phyloP scores from a whole-genome alignment of 2,888 invertebrate genomes.

The Ceramica pisi region DNA sequence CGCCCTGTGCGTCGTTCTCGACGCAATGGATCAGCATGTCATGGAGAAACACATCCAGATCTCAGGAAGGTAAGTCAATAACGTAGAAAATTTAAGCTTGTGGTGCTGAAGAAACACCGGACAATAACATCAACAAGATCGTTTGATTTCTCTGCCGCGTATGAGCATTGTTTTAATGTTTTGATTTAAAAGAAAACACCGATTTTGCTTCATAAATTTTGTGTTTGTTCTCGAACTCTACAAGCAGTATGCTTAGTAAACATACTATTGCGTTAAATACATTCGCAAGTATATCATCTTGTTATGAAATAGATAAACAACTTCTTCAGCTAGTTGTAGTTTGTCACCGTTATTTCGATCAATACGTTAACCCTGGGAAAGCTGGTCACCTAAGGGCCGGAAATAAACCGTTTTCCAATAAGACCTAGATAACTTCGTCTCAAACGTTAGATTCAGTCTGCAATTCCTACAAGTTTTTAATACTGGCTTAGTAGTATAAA shows the following conservation, averaged over 20 bases:
- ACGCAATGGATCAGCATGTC: constrained; percentile 97
- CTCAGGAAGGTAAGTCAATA: constrained; percentile 93
- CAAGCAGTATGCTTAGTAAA: background rate
- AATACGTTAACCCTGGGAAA: background rate
- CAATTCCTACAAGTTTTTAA: background rate
- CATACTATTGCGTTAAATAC: background rate
- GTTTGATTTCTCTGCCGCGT: background rate
- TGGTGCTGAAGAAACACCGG: background rate
- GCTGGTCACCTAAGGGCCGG: background rate
- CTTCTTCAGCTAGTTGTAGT: background rate
- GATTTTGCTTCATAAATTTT: background rate
- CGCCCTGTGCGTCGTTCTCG: constrained; percentile 95
- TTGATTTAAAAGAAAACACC: background rate
- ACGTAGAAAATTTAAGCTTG: constrained; percentile 3
- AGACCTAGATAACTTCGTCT: background rate
- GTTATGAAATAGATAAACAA: background rate
- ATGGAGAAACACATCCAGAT: constrained; percentile 98
- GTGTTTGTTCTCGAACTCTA: background rate
- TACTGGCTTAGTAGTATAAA: background rate
- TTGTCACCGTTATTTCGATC: constrained; percentile 9
- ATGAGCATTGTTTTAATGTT: background rate
- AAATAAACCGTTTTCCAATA: constrained; percentile 18
- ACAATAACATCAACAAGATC: background rate
- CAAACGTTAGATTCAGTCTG: background rate
- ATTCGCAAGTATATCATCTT: background rate